A percentile compares a stretch with the other conserved stretches of the same genome.
Evolutionary conservation across 2,888 invertebrate species (phyloP).

Genomic region (Prostheceraeus crozeri): DNA sequence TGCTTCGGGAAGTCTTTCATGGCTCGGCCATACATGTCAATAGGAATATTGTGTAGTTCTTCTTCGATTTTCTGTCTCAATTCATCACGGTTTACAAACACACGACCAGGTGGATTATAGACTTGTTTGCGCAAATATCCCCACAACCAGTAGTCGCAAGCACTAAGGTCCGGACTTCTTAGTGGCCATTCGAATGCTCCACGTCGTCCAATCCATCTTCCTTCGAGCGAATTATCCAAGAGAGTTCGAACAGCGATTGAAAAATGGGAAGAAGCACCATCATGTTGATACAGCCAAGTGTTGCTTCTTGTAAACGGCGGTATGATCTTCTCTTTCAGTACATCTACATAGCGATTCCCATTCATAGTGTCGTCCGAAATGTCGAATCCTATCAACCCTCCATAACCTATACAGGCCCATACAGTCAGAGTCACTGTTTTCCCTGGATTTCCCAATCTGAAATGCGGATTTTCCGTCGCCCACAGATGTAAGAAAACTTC

Average conservation of each 20-base stretch:
- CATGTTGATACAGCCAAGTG: slow-evolving; percentile 27
- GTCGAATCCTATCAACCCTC: slow-evolving; percentile 18
- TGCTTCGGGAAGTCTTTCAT: too few relatives aligned
- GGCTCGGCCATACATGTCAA: too few relatives aligned
- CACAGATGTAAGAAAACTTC: slow-evolving; percentile 18
- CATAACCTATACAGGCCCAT: slow-evolving; percentile 18
- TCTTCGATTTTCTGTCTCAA: too few relatives aligned
- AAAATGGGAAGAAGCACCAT: slow-evolving; percentile 24
- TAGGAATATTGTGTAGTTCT: too few relatives aligned
- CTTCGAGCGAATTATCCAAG: too few relatives aligned
- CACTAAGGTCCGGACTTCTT: too few relatives aligned
- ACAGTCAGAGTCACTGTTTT: slow-evolving; percentile 17
- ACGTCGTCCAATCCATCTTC: too few relatives aligned
- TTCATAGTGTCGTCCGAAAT: slow-evolving; percentile 17
- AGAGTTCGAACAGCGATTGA: slow-evolving; percentile 13
- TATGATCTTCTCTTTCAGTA: slow-evolving; percentile 26
- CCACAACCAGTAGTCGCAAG: too few relatives aligned
- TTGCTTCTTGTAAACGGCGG: slow-evolving; percentile 28
- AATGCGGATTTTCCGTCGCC: slow-evolving; percentile 19
- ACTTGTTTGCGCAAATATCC: too few relatives aligned
- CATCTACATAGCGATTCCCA: slow-evolving; percentile 25
- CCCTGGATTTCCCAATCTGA: slow-evolving; percentile 15
- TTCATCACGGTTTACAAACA: too few relatives aligned
- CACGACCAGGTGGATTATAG: too few relatives aligned
- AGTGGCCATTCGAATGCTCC: too few relatives aligned